A percentile compares a stretch with the other conserved stretches of the same genome.
Evolutionary conservation across 2,797 vertebrate genomes (phyloP).

Genomic region (Acridotheres tristis): DNA sequence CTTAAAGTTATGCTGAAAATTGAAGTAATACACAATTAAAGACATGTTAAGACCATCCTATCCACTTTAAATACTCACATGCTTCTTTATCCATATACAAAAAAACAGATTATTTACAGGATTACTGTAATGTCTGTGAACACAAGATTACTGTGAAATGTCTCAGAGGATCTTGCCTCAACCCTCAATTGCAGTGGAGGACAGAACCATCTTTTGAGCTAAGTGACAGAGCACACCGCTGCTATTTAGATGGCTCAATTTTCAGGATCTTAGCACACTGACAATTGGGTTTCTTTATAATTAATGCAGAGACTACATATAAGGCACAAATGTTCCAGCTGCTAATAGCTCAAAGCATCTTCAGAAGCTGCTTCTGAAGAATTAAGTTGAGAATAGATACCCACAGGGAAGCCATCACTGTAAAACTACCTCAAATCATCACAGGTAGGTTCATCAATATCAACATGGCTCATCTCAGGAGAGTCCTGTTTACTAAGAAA

Average conservation of each 20-base stretch:
- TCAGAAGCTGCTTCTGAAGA: not conserved
- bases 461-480: not conserved
- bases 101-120: not conserved
- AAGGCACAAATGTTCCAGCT: not conserved
- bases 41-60: not conserved
- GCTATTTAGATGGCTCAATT: not conserved
- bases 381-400: not conserved
- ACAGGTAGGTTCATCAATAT: not conserved
- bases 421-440: not conserved
- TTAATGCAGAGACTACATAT: rapidly evolving
- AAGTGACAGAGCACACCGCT: not conserved
- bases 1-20: not conserved
- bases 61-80: not conserved
- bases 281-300: not conserved
- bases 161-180: not conserved
- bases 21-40: not conserved
- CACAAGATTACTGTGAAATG: not conserved
- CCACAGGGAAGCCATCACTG: not conserved
- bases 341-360: not conserved
- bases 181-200: not conserved
- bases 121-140: not conserved
- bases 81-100: not conserved
- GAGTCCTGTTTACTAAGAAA: not conserved
- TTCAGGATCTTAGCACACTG: not conserved
- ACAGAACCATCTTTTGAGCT: not conserved